Evolutionary conservation across 2,888 invertebrate genomes (phyloP), one percentile per base, ranked within the genome.

Genomic region (Gisinianus flammeolus): DNA sequence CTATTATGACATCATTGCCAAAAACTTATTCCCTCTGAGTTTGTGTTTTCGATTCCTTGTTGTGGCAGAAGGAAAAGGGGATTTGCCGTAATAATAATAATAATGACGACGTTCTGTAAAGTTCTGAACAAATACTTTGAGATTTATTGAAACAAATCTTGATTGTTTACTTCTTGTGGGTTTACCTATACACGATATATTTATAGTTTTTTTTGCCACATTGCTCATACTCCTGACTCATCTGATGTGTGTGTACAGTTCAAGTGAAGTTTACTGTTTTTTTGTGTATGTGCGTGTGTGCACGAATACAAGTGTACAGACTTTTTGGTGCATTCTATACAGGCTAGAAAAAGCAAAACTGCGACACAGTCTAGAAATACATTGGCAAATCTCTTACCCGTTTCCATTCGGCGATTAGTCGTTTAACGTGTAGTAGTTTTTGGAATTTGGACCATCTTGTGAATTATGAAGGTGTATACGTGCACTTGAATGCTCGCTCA

Each of bases 371-470:
- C 44, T 44, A 44, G 19, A 44, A 44, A 19, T 44, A 24, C 8
- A 24, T 58, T 58, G 58, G 58, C 58, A 58, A n/a, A 58, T 58
- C 22, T 19, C 58, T 58, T 58, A 24, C 24, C 22, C n/a, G 16
- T 12, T 58, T 67, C 67, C 24, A 12, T 67, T 30, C 67, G 28
- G 16, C 1, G 5, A 30, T 67, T 31, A 67, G 28, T 28, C 16
- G 28, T 67, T 67, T 30, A 2, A n/a, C 24, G 30, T 67, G 28
- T 19, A 30, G 4, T 28, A 67, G 2, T 31, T 26, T 58, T 58
- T n/a, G 67, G 67, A 67, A 67, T 31, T 26, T 33, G 67, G 30
- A 67, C 6, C 67, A 67, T 6, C 19, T 30, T n/a, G 24, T 30
- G 30, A 67, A 58, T 22, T 24, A 58, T 2, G 2, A 24, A 22